A percentile compares a stretch with the other conserved stretches of the same genome.
Conservation (phyloP, 2,113 vertebrate genomes). For the Choloepus hoffmanni region DNA sequence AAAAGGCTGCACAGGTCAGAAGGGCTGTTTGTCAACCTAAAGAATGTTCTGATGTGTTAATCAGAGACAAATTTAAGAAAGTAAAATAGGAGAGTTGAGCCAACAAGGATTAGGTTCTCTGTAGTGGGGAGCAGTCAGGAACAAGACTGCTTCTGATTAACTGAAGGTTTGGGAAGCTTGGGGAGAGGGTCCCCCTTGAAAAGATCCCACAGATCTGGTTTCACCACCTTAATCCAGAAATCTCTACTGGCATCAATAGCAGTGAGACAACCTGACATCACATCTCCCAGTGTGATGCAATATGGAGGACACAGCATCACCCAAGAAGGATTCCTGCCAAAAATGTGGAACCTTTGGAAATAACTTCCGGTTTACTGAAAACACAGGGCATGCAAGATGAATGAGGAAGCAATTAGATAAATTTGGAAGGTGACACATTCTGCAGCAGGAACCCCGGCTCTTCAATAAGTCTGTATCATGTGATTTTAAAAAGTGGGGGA, state of each 20-base stretch:
- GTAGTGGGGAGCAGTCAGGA: background rate
- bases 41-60: background rate
- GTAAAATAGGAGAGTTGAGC: background rate
- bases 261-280: background rate
- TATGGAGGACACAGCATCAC: background rate
- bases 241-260: background rate
- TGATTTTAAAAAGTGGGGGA: background rate
- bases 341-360: constrained; percentile 22
- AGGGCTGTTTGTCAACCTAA: background rate
- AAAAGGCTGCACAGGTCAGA: background rate
- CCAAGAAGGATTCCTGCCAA: constrained; percentile 49
- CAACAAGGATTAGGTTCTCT: background rate
- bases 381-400: background rate
- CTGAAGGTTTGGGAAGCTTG: background rate
- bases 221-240: constrained; percentile 57
- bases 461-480: background rate
- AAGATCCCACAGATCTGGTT: background rate
- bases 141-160: background rate
- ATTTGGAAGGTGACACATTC: constrained; percentile 5
- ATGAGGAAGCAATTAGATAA: constrained; percentile 26
- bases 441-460: background rate
- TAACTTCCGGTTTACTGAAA: background rate
- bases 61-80: background rate
- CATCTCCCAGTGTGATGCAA: background rate
- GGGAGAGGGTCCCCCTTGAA: background rate